These are phyloP conservation scores for Heliconius nattereri DNA, from an alignment of 1,140 invertebrate genomes.

Conservation along the genomic window DNA sequence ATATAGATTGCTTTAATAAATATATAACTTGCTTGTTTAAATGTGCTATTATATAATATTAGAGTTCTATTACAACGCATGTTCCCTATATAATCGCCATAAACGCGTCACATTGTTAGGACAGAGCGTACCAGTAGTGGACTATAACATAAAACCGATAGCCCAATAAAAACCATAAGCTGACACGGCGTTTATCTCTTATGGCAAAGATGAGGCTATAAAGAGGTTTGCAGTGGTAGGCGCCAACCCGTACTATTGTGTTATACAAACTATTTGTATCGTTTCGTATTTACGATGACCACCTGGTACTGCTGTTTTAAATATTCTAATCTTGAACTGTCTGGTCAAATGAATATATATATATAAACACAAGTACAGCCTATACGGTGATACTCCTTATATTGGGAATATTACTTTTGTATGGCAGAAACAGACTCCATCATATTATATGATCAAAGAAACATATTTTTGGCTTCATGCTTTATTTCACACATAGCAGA, in stretches of 20 bases:
- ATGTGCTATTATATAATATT: no score
- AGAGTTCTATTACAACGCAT: background rate
- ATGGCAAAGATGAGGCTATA: slow-evolving; percentile 45
- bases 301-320: slow-evolving; percentile 2
- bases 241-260: slow-evolving; percentile 35
- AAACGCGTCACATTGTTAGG: slow-evolving; percentile 32
- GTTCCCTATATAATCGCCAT: slow-evolving; percentile 14
- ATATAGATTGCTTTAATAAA: no score
- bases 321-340: background rate
- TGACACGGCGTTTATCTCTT: slow-evolving; percentile 43
- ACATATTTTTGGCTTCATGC: no score
- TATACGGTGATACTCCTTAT: no score
- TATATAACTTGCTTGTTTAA: no score
- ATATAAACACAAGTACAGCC: background rate
- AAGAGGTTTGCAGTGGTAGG: slow-evolving; percentile 39
- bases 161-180: slow-evolving; percentile 48
- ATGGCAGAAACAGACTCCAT: no score
- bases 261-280: background rate
- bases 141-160: slow-evolving; percentile 40
- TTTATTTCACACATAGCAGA: no score
- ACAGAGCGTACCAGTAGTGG: slow-evolving; percentile 26
- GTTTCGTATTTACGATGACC: slow-evolving; percentile 15
- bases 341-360: background rate
- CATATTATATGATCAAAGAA: no score
- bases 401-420: no score